A percentile compares a stretch with the other conserved stretches of the same genome.
Conservation (phyloP, 2,888 invertebrate species). For the Heliconius erato region DNA sequence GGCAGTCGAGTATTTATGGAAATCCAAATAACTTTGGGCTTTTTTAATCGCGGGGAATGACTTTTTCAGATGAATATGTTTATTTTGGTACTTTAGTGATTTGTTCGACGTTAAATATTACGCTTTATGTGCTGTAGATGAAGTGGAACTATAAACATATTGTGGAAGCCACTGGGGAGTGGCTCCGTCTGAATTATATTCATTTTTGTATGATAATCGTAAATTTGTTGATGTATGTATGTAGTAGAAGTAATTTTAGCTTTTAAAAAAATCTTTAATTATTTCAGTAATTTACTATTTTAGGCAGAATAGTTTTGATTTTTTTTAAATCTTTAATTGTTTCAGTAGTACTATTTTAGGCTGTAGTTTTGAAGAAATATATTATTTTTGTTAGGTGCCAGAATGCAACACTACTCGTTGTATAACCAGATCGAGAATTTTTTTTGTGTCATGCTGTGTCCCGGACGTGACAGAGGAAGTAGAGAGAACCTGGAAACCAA, state of each 20-base stretch:
- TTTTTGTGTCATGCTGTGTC: too few species aligned
- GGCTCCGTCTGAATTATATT: constrained; percentile 51
- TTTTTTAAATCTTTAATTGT: not conserved
- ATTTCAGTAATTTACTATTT: not conserved
- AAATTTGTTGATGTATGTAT: constrained; percentile 14
- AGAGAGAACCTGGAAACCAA: too few species aligned
- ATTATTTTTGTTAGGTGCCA: not conserved
- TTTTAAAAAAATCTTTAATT: not conserved
- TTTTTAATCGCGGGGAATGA: constrained; percentile 82
- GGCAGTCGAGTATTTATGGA: constrained; percentile 82
- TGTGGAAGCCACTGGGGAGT: constrained; percentile 61
- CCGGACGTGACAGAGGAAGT: too few species aligned
- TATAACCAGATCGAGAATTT: too few species aligned
- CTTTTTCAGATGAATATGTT: constrained; percentile 76
- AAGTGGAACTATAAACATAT: constrained; percentile 60
- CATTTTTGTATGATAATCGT: constrained; percentile 34
- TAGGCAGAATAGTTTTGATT: not conserved
- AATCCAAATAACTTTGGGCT: constrained; percentile 80
- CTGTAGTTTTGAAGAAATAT: not conserved
- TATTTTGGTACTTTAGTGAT: constrained; percentile 81
- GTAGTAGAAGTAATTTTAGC: not conserved
- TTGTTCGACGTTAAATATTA: constrained; percentile 78
- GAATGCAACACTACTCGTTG: too few species aligned
- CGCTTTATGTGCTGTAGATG: constrained; percentile 66
- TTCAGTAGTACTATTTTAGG: not conserved